Percentiles rank a stretch among this genome's conserved stretches.
phyloP scores from a whole-genome alignment of 1,140 invertebrate genomes.

The Alviniconcha marisindica region DNA sequence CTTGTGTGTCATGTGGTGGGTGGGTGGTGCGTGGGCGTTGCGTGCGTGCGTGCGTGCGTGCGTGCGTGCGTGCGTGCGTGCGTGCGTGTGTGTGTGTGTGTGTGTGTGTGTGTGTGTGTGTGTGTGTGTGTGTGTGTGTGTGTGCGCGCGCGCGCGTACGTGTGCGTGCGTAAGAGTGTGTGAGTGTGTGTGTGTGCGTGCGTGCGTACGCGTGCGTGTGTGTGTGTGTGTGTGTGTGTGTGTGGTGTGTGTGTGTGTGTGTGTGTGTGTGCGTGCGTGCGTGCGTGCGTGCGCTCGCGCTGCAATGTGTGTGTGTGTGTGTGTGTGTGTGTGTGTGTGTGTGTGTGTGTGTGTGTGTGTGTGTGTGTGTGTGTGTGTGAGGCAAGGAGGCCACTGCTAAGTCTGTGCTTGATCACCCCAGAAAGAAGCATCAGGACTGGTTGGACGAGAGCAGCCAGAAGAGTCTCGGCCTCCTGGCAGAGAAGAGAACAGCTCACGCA shows the following conservation, averaged over 20 bases:
- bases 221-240: background rate
- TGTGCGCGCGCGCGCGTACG: background rate
- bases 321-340: background rate
- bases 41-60: background rate
- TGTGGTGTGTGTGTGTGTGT: background rate
- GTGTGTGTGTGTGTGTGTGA: background rate
- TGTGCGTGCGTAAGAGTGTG: background rate
- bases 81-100: conserved; percentile 30
- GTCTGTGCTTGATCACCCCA: too few species aligned
- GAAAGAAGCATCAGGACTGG: background rate
- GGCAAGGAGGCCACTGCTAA: too few species aligned
- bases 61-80: conserved; percentile 27
- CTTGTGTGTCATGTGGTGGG: too few species aligned
- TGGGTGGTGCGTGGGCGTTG: too few species aligned
- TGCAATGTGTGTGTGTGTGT: background rate
- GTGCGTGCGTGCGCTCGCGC: background rate
- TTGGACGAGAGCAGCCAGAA: too few species aligned
- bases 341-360: conserved; percentile 9
- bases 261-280: conserved; percentile 18
- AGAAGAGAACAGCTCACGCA: too few species aligned
- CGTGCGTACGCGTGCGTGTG: background rate
- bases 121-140: conserved; percentile 18
- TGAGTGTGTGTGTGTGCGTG: background rate
- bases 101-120: conserved; percentile 15
- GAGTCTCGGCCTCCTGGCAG: too few species aligned